phyloP scores from a whole-genome alignment of 2,797 vertebrate species.

The Choloepus didactylus region DNA sequence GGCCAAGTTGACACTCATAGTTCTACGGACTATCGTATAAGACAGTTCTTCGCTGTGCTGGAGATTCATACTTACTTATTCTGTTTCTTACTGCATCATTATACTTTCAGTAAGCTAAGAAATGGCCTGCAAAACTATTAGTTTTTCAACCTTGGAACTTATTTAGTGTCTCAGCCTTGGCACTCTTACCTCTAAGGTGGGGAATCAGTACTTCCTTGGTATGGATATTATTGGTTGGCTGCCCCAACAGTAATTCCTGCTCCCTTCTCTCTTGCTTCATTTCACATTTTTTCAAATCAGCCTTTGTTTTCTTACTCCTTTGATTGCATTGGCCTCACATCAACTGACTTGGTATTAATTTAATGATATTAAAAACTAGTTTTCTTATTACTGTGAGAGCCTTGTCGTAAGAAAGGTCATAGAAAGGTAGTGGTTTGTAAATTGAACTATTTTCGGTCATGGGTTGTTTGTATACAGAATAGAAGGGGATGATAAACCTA shows the following conservation, averaged over 20 bases:
- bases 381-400: not conserved
- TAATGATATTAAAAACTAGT: not conserved
- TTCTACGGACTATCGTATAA: not conserved
- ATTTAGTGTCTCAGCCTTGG: not conserved
- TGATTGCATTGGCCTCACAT: not conserved
- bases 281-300: not conserved
- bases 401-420: not conserved
- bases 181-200: not conserved
- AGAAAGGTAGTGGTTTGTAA: not conserved
- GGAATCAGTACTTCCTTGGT: not conserved
- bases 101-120: not conserved
- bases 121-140: not conserved
- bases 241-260: not conserved
- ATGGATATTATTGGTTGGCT: not conserved
- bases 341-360: not conserved
- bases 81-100: not conserved
- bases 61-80: not conserved
- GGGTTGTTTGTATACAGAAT: not conserved
- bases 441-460: not conserved
- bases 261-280: not conserved
- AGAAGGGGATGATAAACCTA: not conserved
- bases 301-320: not conserved
- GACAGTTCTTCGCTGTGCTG: not conserved
- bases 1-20: not conserved
- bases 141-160: not conserved